Conservation (phyloP, 2,797 vertebrate genomes). For the Balearica regulorum region DNA sequence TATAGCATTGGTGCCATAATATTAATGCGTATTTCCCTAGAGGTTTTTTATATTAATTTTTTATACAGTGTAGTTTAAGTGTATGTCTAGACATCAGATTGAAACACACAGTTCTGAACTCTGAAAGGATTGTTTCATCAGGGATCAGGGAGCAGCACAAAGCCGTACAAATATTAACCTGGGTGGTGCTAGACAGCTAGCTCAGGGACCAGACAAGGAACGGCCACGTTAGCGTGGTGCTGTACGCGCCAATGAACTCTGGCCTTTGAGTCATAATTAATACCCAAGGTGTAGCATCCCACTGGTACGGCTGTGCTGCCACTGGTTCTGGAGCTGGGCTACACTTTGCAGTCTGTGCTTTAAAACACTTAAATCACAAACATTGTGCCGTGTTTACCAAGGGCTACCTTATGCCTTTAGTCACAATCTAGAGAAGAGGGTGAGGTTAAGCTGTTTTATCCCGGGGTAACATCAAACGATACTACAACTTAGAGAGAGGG, state of each 20-base stretch:
- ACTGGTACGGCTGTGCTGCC: background rate
- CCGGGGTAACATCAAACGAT: background rate
- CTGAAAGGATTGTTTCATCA: background rate
- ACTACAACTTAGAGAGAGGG: background rate
- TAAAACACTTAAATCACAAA: background rate
- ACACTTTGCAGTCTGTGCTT: background rate
- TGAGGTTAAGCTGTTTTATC: background rate
- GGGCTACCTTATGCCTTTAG: background rate
- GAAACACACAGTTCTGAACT: background rate
- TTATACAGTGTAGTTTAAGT: background rate
- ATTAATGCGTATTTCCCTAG: background rate
- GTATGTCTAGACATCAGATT: background rate
- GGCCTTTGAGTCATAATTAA: background rate
- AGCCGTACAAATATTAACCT: background rate
- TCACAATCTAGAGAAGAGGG: background rate
- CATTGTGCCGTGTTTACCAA: background rate
- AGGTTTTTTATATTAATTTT: background rate
- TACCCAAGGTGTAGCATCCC: background rate
- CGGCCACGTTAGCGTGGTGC: fast-evolving
- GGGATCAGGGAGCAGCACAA: background rate
- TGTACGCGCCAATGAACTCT: too few relatives aligned
- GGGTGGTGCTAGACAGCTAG: background rate
- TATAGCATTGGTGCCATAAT: fast-evolving
- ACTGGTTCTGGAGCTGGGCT: background rate
- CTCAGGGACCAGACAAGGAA: background rate